Conservation (phyloP, 2,113 vertebrate species). For the Formicarius rufipectus region DNA sequence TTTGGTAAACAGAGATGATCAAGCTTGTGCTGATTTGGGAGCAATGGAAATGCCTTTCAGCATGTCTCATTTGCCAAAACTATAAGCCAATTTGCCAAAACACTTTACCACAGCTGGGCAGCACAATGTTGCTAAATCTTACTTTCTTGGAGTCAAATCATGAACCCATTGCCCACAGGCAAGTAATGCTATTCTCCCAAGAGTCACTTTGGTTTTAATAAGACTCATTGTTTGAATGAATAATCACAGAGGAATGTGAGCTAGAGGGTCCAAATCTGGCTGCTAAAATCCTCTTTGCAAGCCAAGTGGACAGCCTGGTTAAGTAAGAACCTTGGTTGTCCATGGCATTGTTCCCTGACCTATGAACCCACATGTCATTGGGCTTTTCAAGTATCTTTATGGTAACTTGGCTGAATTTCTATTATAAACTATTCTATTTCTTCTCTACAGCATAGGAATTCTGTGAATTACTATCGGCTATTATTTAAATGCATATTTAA, state of each 20-base stretch:
- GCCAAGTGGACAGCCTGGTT: not conserved
- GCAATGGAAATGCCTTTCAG: not conserved
- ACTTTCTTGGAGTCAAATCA: constrained; percentile 5
- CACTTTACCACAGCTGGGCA: not conserved
- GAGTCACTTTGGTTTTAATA: constrained; percentile 16
- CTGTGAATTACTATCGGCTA: constrained; percentile 49
- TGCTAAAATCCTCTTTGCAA: not conserved
- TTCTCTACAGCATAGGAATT: not conserved
- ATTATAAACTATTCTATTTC: not conserved
- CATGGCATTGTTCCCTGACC: not conserved
- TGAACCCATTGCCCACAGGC: not conserved
- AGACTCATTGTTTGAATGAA: constrained; percentile 4
- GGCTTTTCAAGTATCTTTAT: not conserved
- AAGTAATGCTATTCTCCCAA: not conserved
- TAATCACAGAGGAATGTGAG: constrained; percentile 20
- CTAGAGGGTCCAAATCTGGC: not conserved
- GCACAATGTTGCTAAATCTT: not conserved
- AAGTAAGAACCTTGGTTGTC: not conserved
- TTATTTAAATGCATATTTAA: constrained; percentile 64
- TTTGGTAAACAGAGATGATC: not conserved
- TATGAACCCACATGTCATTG: fast-evolving
- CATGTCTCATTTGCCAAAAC: not conserved
- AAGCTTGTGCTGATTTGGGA: not conserved
- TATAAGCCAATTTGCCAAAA: not conserved
- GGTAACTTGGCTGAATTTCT: not conserved